These are phyloP conservation scores for Dermatophagoides farinae DNA, from an alignment of 1,140 invertebrate species.

Conservation along the genomic window DNA sequence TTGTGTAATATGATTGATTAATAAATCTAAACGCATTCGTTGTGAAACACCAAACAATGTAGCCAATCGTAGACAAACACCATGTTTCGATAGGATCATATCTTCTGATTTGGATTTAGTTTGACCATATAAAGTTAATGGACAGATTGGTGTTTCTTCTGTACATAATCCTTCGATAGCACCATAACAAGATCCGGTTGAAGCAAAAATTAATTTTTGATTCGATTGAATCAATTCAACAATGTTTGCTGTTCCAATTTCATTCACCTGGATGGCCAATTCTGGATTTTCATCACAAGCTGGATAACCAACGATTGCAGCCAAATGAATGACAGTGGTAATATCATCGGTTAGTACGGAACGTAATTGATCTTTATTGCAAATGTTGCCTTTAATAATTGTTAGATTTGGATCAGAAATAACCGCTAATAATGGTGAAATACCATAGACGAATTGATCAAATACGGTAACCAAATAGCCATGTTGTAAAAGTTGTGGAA, in stretches of 20 bases:
- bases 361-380: constrained; percentile 13
- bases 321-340: constrained; percentile 21
- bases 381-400: constrained; percentile 20
- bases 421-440: constrained; percentile 17
- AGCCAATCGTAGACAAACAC: constrained; percentile 18
- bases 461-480: constrained; percentile 21
- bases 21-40: constrained; percentile 20
- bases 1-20: constrained; percentile 20
- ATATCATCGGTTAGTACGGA: constrained; percentile 14
- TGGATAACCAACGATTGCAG: constrained; percentile 23
- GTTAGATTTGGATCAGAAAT: constrained; percentile 13
- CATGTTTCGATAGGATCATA: constrained; percentile 10
- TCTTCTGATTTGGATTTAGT: constrained; percentile 20
- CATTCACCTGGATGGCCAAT: constrained; percentile 17
- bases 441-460: constrained; percentile 20
- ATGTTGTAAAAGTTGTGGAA: constrained; percentile 19
- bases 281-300: constrained; percentile 20
- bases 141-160: constrained; percentile 20
- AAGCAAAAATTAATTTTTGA: constrained; percentile 22
- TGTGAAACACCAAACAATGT: constrained; percentile 22
- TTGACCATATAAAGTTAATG: constrained; percentile 20
- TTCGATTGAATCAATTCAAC: constrained; percentile 15
- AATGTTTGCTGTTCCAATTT: constrained; percentile 16
- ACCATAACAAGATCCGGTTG: constrained; percentile 22
- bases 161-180: constrained; percentile 19